Percentiles rank a stretch among this genome's conserved stretches.
These are phyloP conservation scores for Leptinotarsa lineolata DNA, from an alignment of 1,140 invertebrate genomes.

Conservation along the genomic window DNA sequence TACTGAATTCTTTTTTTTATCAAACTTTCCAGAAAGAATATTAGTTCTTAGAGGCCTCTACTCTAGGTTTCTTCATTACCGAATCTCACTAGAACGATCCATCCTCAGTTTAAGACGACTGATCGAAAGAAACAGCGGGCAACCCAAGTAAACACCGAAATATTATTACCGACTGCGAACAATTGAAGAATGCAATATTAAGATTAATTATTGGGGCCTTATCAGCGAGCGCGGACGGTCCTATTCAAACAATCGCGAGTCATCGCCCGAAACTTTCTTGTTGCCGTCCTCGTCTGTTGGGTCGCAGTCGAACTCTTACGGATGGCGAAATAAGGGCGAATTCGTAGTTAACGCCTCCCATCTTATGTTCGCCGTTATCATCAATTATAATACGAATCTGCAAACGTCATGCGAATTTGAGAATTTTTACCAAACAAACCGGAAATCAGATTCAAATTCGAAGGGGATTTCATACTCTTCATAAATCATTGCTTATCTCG, in stretches of 20 bases:
- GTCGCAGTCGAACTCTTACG: slow-evolving; percentile 17
- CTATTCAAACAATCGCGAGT: slow-evolving; percentile 47
- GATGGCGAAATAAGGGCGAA: slow-evolving; percentile 32
- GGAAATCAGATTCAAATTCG: slow-evolving; percentile 36
- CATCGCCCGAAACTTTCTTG: slow-evolving; percentile 35
- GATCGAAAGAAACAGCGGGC: no score
- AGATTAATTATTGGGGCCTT: slow-evolving; percentile 46
- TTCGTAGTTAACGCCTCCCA: slow-evolving; percentile 29
- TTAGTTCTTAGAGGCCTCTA: no score
- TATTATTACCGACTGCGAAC: slow-evolving; percentile 25
- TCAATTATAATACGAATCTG: slow-evolving; percentile 47
- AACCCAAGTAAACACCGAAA: slow-evolving; percentile 15
- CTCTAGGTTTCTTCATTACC: no score
- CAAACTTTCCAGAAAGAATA: no score
- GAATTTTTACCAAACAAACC: slow-evolving; percentile 39
- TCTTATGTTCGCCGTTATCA: slow-evolving; percentile 43
- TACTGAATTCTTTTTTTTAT: no score
- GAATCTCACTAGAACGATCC: no score
- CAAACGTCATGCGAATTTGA: slow-evolving; percentile 46
- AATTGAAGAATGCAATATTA: slow-evolving; percentile 46
- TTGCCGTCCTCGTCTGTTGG: slow-evolving; percentile 25
- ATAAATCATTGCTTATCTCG: slow-evolving; percentile 32
- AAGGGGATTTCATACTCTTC: slow-evolving; percentile 24
- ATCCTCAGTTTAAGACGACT: no score
- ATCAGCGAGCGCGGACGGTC: slow-evolving; percentile 41